Conservation (phyloP, 2,888 invertebrate species). For the Sipunculus nudus region DNA sequence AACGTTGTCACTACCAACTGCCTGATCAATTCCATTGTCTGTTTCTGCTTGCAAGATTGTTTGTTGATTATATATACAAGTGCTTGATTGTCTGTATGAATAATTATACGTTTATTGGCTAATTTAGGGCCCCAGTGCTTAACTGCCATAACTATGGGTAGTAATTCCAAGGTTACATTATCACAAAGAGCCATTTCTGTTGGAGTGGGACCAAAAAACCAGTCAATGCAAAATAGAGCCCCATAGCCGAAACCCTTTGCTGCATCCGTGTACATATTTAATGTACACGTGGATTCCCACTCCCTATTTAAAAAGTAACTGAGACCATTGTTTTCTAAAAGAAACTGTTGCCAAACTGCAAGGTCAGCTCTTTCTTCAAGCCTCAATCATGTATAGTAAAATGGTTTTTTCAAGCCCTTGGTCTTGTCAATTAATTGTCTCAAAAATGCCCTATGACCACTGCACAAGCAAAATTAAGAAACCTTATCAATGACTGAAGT, state of each 20-base stretch:
- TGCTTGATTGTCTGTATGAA: no score
- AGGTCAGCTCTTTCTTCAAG: background rate
- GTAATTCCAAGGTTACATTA: no score
- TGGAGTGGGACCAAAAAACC: background rate
- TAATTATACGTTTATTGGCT: no score
- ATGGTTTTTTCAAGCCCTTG: background rate
- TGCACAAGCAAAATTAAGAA: background rate
- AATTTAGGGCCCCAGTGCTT: no score
- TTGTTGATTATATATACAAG: no score
- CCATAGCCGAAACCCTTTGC: background rate
- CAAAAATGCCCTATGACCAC: background rate
- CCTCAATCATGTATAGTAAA: background rate
- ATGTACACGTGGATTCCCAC: background rate
- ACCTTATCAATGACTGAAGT: no score
- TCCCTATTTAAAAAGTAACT: background rate
- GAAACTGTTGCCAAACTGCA: background rate
- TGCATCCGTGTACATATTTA: slow-evolving; percentile 3
- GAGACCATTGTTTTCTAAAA: background rate
- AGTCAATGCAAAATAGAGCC: background rate
- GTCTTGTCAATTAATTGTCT: background rate
- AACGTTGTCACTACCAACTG: no score
- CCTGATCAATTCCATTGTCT: no score
- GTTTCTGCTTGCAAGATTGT: no score
- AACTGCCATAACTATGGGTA: no score
- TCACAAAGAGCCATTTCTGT: no score